Percentiles rank a stretch among this genome's conserved stretches.
phyloP scores from a whole-genome alignment of 2,113 vertebrate genomes.

The Castor canadensis region DNA sequence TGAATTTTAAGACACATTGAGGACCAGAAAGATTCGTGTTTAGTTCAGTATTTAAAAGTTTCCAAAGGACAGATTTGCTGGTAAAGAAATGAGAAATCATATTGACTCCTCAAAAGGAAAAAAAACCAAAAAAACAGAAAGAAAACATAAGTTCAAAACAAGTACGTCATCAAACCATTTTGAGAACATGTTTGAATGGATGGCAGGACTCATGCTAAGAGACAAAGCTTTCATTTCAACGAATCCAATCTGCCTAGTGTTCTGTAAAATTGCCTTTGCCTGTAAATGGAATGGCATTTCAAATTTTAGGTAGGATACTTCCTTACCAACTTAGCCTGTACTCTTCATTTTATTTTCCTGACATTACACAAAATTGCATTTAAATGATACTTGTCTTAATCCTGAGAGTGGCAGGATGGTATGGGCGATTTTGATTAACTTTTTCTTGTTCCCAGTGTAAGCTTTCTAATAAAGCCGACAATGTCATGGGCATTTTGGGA shows the following conservation, averaged over 20 bases:
- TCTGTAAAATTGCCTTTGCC: conserved; percentile 72
- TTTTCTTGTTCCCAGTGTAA: conserved; percentile 63
- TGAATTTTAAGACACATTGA: conserved; percentile 25
- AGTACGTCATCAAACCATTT: neutral
- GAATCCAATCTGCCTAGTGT: conserved; percentile 60
- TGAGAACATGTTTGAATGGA: conserved; percentile 44
- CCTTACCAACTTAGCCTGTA: neutral
- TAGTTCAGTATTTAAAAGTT: conserved; percentile 25
- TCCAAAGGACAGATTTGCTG: conserved; percentile 30
- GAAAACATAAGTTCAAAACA: neutral
- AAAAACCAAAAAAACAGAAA: neutral
- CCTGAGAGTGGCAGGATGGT: conserved; percentile 24
- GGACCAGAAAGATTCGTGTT: conserved; percentile 19
- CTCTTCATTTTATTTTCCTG: conserved; percentile 34
- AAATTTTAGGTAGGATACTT: conserved; percentile 54
- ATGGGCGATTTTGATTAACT: conserved; percentile 55
- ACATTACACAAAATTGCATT: neutral
- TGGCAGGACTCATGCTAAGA: conserved; percentile 49
- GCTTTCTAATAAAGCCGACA: conserved; percentile 47
- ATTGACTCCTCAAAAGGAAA: neutral
- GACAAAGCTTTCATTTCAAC: conserved; percentile 54
- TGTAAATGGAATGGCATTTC: conserved; percentile 1
- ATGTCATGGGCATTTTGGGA: conserved; percentile 45
- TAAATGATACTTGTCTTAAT: conserved; percentile 46
- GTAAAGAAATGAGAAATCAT: neutral